phyloP scores from a whole-genome alignment of 2,113 vertebrate species.

The Daboia siamensis region DNA sequence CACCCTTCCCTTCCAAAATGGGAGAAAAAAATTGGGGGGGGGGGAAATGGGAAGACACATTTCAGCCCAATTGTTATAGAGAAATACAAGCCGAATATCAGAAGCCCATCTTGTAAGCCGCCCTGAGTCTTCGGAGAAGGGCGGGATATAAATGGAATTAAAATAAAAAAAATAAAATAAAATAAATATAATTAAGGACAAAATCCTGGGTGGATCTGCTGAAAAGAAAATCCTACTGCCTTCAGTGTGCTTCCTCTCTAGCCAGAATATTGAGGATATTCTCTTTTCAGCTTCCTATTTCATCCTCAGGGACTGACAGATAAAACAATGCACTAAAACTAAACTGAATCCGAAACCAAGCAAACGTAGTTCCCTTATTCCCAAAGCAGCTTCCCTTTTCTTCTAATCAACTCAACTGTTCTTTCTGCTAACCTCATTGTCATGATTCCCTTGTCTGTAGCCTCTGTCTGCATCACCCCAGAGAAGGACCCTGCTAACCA shows the following conservation, averaged over 20 bases:
- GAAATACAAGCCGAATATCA: not conserved
- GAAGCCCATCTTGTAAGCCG: too few species aligned
- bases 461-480: not conserved
- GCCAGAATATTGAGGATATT: not conserved
- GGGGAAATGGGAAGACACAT: too few species aligned
- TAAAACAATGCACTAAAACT: not conserved
- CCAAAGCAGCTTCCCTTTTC: not conserved
- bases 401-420: not conserved
- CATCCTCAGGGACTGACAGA: not conserved
- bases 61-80: too few species aligned
- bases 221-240: not conserved
- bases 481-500: conserved; percentile 22
- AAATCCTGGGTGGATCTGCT: not conserved
- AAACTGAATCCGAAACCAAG: not conserved
- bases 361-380: not conserved
- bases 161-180: too few species aligned
- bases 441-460: not conserved
- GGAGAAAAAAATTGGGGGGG: too few species aligned
- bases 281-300: not conserved
- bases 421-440: not conserved
- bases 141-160: too few species aligned
- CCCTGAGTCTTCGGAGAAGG: too few species aligned
- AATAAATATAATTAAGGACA: not conserved
- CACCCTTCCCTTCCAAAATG: too few species aligned
- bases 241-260: not conserved